Base-by-base conservation (phyloP, 37 sponge, comb jelly and placozoan species). In the Geodia barretti region DNA sequence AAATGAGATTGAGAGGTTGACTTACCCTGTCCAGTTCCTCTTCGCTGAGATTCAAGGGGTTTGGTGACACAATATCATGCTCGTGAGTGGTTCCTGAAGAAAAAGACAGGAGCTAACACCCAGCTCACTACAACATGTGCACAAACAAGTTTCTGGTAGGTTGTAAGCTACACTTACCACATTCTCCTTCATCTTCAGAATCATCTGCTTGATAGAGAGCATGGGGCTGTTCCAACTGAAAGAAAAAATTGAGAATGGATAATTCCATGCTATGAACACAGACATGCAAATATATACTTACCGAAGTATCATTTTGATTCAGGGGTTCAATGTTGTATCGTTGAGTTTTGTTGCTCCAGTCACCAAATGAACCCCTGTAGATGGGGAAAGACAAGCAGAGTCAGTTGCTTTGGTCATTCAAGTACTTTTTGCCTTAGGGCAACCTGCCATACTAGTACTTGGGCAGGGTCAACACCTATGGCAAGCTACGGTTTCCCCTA, bases 301-400 rank as follows among this genome's bases (percentile, higher is more conserved):
- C 79, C 14, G 20, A 14, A 35, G 28, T 14, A 30, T 66, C 62
- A 1, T 32, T 28, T 30, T 54, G 62, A 5, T 71, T 80, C 43
- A 93, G 76, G 4, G 93, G 93, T 68, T 93, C 93, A 47, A 93
- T 65, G 68, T 86, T 81, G 33, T 79, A 88, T 63, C 54, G 70
- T 23, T 68, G 39, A 33, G 85, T 58, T 20, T 58, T 58, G 24
- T 67, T n/a, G 1, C 78, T 40, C 5, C 73, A 68, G 35, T 81
- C 76, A 40, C 92, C 92, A 83, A 92, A 92, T 7, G 83, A 74
- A 11, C 92, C 92, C 67, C 92, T 92, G 77, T 8, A 65, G 14
- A 47, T 47, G 54, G 54, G 14, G 54, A 47, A 47, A 17, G 14
- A 17, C 54, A 47, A n/a, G n/a, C n/a, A n/a, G n/a, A n/a, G n/a